Percentiles rank a stretch among this genome's conserved stretches.
Conservation (phyloP, 2,888 invertebrate genomes). For the Xestia xanthographa region DNA sequence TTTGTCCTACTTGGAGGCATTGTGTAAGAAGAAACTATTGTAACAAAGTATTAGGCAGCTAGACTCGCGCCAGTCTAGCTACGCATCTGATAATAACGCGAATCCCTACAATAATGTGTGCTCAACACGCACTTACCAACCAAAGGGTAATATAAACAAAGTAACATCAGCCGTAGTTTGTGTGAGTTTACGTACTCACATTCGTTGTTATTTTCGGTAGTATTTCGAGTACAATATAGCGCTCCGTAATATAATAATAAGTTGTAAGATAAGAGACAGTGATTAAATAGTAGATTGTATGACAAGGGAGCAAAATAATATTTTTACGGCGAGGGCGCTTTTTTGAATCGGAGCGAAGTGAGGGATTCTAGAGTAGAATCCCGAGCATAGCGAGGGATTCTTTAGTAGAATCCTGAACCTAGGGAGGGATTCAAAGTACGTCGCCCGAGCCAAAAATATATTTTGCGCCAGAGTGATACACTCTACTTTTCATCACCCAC, state of each 20-base stretch:
- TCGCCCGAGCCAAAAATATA: too few relatives aligned
- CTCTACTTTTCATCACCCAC: too few relatives aligned
- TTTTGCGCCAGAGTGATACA: too few relatives aligned
- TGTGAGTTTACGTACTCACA: conserved; percentile 1
- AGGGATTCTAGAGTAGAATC: too few relatives aligned
- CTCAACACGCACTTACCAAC: conserved; percentile 33
- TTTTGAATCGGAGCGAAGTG: too few relatives aligned
- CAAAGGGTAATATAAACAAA: conserved; percentile 2
- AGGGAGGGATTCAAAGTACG: too few relatives aligned
- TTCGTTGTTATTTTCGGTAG: not conserved
- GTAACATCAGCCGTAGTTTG: not conserved
- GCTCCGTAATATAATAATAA: not conserved
- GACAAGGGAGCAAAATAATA: too few relatives aligned
- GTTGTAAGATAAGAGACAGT: not conserved
- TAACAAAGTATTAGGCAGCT: not conserved
- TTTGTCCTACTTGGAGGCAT: conserved; percentile 20
- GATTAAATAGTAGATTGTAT: too few relatives aligned
- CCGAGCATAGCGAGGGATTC: too few relatives aligned
- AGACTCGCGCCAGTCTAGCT: conserved; percentile 10
- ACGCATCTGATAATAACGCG: conserved; percentile 37
- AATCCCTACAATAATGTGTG: conserved; percentile 36
- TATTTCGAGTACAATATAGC: not conserved
- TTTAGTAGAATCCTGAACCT: too few relatives aligned
- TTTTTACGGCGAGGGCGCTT: too few relatives aligned
- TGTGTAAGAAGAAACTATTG: conserved; percentile 13